Conservation (phyloP, 2,797 vertebrate species). For the Geotrypetes seraphini region DNA sequence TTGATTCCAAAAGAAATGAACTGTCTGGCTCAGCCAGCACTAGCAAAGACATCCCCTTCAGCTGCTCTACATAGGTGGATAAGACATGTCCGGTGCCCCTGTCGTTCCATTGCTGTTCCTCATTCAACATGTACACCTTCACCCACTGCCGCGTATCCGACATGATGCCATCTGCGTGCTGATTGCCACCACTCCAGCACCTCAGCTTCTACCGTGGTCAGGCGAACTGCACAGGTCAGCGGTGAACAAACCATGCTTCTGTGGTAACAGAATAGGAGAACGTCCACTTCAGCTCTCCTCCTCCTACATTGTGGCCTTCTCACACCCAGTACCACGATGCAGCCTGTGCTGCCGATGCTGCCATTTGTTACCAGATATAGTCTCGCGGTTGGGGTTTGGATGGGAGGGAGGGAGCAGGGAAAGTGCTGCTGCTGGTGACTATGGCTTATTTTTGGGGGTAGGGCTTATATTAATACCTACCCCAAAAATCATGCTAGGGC, state of each 20-base stretch:
- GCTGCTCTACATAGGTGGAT: conserved; percentile 82
- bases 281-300: conserved; percentile 38
- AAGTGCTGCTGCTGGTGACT: no score
- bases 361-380: no score
- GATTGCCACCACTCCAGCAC: neutral
- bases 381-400: no score
- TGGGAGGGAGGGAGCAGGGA: no score
- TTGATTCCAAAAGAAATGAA: no score
- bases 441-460: no score
- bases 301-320: no score
- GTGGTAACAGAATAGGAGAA: conserved; percentile 19
- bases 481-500: no score
- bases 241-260: conserved; percentile 4
- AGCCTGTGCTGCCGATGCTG: no score
- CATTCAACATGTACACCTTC: conserved; percentile 93
- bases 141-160: conserved; percentile 95
- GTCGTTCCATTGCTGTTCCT: conserved; percentile 96
- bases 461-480: no score
- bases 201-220: no score
- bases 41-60: conserved; percentile 85
- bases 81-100: conserved; percentile 93
- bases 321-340: no score
- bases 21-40: conserved; percentile 91
- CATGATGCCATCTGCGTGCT: conserved; percentile 59
- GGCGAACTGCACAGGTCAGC: conserved; percentile 8